A percentile compares a stretch with the other conserved stretches of the same genome.
phyloP scores from a whole-genome alignment of 1,140 invertebrate species.

The Aricia agestis region DNA sequence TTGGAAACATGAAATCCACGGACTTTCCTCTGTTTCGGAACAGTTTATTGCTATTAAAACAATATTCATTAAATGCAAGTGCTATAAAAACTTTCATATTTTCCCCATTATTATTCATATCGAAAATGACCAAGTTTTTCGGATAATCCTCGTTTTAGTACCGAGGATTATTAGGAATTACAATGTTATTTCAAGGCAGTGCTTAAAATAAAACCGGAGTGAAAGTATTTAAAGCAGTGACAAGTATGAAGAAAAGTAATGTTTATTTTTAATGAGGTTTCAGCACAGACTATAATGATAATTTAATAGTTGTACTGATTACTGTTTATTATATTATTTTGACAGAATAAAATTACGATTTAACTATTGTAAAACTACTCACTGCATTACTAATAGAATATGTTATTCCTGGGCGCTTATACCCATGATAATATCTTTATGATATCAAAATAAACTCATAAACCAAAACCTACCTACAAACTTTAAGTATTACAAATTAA shows the following conservation, averaged over 20 bases:
- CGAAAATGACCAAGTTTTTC: not conserved
- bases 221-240: not conserved
- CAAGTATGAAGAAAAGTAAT: not conserved
- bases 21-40: constrained; percentile 31
- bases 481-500: too few relatives aligned
- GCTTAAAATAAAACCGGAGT: not conserved
- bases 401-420: too few relatives aligned
- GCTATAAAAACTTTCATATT: constrained; percentile 38
- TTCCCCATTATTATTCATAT: constrained; percentile 14
- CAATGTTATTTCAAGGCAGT: not conserved
- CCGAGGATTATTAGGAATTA: not conserved
- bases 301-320: too few relatives aligned
- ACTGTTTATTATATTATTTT: too few relatives aligned
- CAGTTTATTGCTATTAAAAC: constrained; percentile 37
- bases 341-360: too few relatives aligned
- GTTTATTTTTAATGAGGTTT: too few relatives aligned
- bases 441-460: too few relatives aligned
- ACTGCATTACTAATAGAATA: too few relatives aligned
- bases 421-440: too few relatives aligned
- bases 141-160: constrained; percentile 20
- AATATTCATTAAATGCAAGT: constrained; percentile 39
- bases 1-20: constrained; percentile 28
- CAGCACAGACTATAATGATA: too few relatives aligned
- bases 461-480: too few relatives aligned
- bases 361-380: too few relatives aligned